phyloP scores from a whole-genome alignment of 2,888 invertebrate genomes.

The Lathronympha strigana region DNA sequence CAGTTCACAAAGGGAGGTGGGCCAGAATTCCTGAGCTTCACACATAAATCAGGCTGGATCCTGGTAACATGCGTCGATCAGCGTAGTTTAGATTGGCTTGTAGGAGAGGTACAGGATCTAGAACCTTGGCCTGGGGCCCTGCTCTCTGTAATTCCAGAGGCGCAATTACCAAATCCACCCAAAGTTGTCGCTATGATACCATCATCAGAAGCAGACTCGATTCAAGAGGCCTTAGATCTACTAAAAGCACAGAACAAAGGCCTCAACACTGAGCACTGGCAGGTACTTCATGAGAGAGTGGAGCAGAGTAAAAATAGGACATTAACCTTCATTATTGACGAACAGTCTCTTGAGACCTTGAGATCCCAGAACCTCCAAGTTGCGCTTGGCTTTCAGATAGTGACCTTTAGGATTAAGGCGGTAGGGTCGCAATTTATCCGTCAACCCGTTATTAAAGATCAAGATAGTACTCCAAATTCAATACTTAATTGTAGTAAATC shows the following conservation, averaged over 20 bases:
- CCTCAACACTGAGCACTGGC: slow-evolving; percentile 6
- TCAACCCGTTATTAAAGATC: neutral
- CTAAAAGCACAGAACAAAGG: slow-evolving; percentile 2
- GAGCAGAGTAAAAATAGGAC: neutral
- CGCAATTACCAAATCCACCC: slow-evolving; percentile 4
- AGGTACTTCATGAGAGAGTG: neutral
- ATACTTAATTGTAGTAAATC: neutral
- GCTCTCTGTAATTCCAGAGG: neutral
- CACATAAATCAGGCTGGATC: slow-evolving; percentile 3
- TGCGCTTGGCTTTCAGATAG: neutral
- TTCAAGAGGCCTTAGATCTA: slow-evolving; percentile 2
- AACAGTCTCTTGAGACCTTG: neutral
- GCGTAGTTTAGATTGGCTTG: slow-evolving; percentile 8
- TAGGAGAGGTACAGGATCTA: neutral
- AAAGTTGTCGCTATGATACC: neutral
- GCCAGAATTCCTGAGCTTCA: neutral
- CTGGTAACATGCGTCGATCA: slow-evolving; percentile 4
- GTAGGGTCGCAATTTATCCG: neutral
- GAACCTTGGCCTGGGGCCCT: neutral
- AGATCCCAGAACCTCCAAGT: neutral
- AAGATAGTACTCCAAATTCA: too few species aligned
- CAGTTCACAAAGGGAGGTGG: neutral
- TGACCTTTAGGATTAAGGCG: slow-evolving; percentile 2
- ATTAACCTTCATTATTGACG: slow-evolving; percentile 2
- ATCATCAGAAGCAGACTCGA: neutral